phyloP scores from a whole-genome alignment of 2,797 vertebrate species.

The Notolabrus celidotus region DNA sequence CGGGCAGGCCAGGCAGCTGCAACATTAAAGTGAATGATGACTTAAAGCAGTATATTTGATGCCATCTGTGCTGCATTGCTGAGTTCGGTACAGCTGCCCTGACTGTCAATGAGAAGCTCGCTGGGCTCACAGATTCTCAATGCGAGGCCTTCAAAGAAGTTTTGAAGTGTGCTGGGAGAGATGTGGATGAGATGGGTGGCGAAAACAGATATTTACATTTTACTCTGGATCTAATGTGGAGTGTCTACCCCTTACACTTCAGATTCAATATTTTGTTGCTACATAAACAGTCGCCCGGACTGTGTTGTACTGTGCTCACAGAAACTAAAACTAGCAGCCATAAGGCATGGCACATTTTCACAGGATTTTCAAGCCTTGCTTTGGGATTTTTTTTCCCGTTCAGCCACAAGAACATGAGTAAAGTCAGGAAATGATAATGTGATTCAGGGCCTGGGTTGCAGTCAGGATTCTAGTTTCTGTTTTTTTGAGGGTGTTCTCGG shows the following conservation, averaged over 20 bases:
- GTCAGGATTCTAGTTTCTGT: too few relatives aligned
- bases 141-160: conserved; percentile 34
- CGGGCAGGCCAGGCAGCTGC: conserved; percentile 40
- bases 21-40: conserved; percentile 74
- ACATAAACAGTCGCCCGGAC: neutral
- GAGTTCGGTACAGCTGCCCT: conserved; percentile 35
- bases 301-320: neutral
- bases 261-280: neutral
- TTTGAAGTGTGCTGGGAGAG: conserved; percentile 11
- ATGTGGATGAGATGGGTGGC: neutral
- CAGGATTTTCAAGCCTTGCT: too few relatives aligned
- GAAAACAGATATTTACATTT: conserved; percentile 11
- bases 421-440: too few relatives aligned
- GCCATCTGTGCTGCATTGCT: conserved; percentile 72
- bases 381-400: too few relatives aligned
- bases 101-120: conserved; percentile 64
- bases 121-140: conserved; percentile 1
- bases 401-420: too few relatives aligned
- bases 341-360: neutral
- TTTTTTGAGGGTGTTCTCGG: too few relatives aligned
- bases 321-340: neutral
- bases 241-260: neutral
- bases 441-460: too few relatives aligned
- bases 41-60: conserved; percentile 73
- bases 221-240: neutral